Base-by-base conservation (phyloP, 2,797 vertebrate genomes). In the Lateolabrax maculatus region DNA sequence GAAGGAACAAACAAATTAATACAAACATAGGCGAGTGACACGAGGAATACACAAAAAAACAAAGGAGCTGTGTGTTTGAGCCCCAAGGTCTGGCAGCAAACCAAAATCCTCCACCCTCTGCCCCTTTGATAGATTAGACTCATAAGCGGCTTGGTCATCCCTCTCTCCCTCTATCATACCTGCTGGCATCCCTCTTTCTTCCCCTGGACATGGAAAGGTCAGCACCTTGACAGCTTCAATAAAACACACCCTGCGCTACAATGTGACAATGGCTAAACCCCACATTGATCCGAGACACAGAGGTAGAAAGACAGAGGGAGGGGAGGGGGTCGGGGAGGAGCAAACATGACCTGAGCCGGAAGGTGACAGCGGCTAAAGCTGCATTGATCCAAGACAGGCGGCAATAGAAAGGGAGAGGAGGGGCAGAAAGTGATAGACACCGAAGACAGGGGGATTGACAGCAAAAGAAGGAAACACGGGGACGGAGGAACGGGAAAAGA, bases 181-280 rank as follows among this genome's bases (percentile, higher is more conserved):
- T 71, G 66, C 83, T 71, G 71, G 15, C 70, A 36, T 80, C 80
- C 53, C 61, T 75, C 72, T 66, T 41, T 84, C 84, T 77, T 62
- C 58, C 73, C 12, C 37, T 18, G 46, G 76, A 85, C 84, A 70
- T 2, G 23, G 60, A 87, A 87, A 87, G 89, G 90, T 92, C 89
- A 77, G 64, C 60, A 74, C 67, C 77, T 71, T 34, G 77, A 85
- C 84, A 84, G 81, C 78, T 84, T 85, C 77, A 75, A 86, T 91
- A 89, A 92, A 89, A 86, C 84, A 89, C 84, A 16, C 39, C 36
- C 64, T 29, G 83, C 21, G 15, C 60, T 39, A 52, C 83, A 36
- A 8, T 18, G 71, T 65, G 77, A 77, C 77, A 37, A 49, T 3
- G 31, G 63, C 60, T 67, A 48, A 76, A 80, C 12, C 71, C 64